These are phyloP conservation scores for Prionailurus bengalensis DNA, from an alignment of 2,113 vertebrate genomes.

Conservation along the genomic window DNA sequence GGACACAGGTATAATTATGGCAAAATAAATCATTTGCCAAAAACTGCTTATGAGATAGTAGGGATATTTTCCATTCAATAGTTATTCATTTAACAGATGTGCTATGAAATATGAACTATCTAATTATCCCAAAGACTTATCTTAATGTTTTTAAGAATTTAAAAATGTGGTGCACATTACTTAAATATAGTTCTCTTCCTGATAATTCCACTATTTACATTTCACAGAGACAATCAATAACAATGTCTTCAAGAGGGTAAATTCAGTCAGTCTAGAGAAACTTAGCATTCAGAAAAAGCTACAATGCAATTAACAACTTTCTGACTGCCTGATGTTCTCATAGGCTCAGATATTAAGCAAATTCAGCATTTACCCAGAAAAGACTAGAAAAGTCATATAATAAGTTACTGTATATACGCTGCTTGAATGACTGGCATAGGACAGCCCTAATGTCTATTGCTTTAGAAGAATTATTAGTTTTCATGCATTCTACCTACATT, in stretches of 20 bases:
- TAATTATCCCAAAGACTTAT: constrained; percentile 38
- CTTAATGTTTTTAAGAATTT: constrained; percentile 38
- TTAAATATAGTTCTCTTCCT: constrained; percentile 6
- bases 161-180: background rate
- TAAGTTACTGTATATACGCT: background rate
- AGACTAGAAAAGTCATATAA: background rate
- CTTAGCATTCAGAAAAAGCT: background rate
- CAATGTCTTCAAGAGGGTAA: background rate
- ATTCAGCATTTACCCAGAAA: background rate
- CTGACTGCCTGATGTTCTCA: background rate
- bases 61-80: background rate
- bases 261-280: background rate
- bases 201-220: constrained; percentile 22
- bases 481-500: background rate
- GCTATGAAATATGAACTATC: constrained; percentile 22
- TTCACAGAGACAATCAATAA: constrained; percentile 31
- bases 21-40: constrained; percentile 52
- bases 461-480: constrained; percentile 28
- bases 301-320: background rate
- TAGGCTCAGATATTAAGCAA: background rate
- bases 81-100: constrained; percentile 32
- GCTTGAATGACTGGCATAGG: background rate
- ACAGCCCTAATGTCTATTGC: background rate
- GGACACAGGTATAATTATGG: background rate
- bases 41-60: constrained; percentile 6